Evolutionary conservation across 2,888 invertebrate genomes (phyloP), one percentile per base, ranked within the genome.

Genomic region (Microdon myrmicae): DNA sequence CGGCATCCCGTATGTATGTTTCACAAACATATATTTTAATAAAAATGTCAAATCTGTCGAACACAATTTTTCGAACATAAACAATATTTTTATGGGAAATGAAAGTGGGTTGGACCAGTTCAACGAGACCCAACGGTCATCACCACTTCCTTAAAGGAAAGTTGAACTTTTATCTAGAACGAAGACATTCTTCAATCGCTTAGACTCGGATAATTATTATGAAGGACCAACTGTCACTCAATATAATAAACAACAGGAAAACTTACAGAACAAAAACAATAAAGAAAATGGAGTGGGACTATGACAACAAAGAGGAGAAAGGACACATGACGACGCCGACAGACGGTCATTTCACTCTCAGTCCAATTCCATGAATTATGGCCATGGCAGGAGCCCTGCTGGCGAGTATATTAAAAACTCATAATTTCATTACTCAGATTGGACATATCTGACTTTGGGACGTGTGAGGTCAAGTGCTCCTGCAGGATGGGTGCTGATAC

Each of bases 11-110:
- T n/a, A n/a, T n/a, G n/a, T n/a, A n/a, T n/a, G n/a, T n/a, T n/a
- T n/a, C n/a, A n/a, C n/a, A n/a, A n/a, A 56, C 47, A 59, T 22
- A 59, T 59, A 59, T 59, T 59, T 66, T 48, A 59, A 66, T 66
- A 66, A 66, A 66, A 66, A 38, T 48, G 66, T 66, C 66, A 58
- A 45, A 54, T 54, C 66, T 48, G 44, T 66, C 66, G 43, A 54
- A 54, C 41, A 59, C 53, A 59, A 54, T 59, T 59, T 64, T 53
- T 37, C 39, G 32, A 56, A 48, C 51, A 47, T 45, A 58, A 56
- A 51, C 56, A 58, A 59, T 54, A 47, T 60, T 54, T 49, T 45
- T 44, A 16, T 38, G n/a, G n/a, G n/a, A n/a, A n/a, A n/a, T n/a
- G n/a, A n/a, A n/a, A n/a, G n/a, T n/a, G n/a, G n/a, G n/a, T n/a